These are phyloP conservation scores for Eucidaris tribuloides DNA, from an alignment of 35 echinoderm and acorn worm genomes.

Conservation along the genomic window DNA sequence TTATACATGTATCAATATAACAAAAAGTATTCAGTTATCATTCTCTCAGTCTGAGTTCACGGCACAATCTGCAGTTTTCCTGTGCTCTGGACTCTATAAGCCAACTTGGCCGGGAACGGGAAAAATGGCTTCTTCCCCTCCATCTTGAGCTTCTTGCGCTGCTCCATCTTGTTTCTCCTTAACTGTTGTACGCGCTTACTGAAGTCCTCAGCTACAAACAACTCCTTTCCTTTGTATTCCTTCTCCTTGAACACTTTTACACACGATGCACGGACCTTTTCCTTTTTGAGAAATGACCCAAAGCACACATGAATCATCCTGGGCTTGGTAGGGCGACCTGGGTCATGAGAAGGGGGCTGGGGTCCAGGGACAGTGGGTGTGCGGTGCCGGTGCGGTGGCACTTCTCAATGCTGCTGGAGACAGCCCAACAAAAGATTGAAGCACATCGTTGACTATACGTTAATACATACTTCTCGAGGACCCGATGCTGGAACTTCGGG, in stretches of 20 bases:
- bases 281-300: not conserved
- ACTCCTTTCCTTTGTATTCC: not conserved
- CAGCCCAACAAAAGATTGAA: not conserved
- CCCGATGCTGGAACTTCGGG: not conserved
- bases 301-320: not conserved
- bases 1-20: no score
- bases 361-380: not conserved
- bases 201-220: not conserved
- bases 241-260: not conserved
- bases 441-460: not conserved
- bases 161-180: not conserved
- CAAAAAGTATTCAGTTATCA: no score
- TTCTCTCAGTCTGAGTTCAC: not conserved
- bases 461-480: not conserved
- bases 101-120: conserved; percentile 9
- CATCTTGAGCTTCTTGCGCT: not conserved
- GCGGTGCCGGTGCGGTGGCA: not conserved
- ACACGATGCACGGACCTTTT: not conserved
- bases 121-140: not conserved
- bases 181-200: not conserved
- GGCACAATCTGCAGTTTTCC: conserved; percentile 15
- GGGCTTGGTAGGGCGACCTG: not conserved
- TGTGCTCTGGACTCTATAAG: not conserved
- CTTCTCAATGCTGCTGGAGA: not conserved
- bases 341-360: not conserved